Base-by-base conservation (phyloP, 2,888 invertebrate genomes). In the Tuta absoluta region DNA sequence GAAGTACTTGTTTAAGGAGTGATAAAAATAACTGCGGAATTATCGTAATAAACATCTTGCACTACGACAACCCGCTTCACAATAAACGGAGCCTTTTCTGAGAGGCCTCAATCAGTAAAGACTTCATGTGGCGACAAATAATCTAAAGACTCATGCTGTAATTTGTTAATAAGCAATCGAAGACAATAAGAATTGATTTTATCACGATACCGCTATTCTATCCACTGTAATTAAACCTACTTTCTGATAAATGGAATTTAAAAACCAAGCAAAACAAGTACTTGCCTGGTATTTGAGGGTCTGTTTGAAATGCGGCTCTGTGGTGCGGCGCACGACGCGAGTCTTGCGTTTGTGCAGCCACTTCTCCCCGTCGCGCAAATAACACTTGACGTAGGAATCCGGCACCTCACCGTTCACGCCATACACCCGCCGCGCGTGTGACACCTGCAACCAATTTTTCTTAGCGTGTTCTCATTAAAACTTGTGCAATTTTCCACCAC, bases 371-470 rank as follows among this genome's bases (percentile, higher is more conserved):
- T 98, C 97, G 66, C 97, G 95, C 66, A 98, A 92, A 82, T 98
- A 98, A 71, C 97, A 98, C 89, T 98, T 98, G 63, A 98, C 97
- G 89, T 98, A 98, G 21, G 98, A 98, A 83, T 98, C 98, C 81
- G 95, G 93, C 62, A 95, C 94, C 75, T 95, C 95, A 66, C 93
- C 93, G 76, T 95, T 95, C 64, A 94, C 94, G 63, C 91, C 91
- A 71, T 91, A 89, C 66, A 89, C 91, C 63, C 90, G 87, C 63
- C 91, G 90, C 23, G 89, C 91, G 69, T 89, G 89, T 41, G 90
- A 89, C 65, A 92, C 87, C 91, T 91, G 68, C 19, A 7, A n/a
- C 63, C 48, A 21, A 11, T 45, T 28, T n/a, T n/a, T 60, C 21
- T 60, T 21, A 53, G 28, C 53, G n/a, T 21, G 28, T 53, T 53